Conservation (phyloP, 2,113 vertebrate genomes). For the Upupa epops region DNA sequence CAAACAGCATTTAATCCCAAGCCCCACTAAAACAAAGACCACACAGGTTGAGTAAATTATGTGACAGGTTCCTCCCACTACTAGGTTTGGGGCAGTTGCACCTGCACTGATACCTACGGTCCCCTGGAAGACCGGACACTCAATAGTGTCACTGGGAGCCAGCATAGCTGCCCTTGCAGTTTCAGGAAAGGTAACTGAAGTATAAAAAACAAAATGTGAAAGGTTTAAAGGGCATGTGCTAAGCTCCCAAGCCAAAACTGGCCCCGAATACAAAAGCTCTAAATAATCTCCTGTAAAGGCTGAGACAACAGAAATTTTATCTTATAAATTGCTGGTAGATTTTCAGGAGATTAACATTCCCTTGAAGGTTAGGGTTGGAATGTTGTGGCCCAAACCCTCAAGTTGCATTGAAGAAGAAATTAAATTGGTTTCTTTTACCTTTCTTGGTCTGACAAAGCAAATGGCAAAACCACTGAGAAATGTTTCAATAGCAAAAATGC, state of each 20-base stretch:
- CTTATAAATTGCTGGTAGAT: slow-evolving; percentile 29
- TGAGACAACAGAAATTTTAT: neutral
- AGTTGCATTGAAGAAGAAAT: neutral
- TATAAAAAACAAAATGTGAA: slow-evolving; percentile 6
- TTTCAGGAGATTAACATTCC: slow-evolving; percentile 59
- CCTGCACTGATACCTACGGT: neutral
- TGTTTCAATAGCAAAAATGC: neutral
- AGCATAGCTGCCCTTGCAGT: neutral
- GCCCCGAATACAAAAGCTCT: slow-evolving; percentile 2
- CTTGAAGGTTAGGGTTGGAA: slow-evolving; percentile 25
- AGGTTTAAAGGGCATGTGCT: neutral
- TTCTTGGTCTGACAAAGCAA: neutral
- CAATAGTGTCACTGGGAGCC: neutral
- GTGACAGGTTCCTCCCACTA: neutral
- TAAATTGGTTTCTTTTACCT: neutral
- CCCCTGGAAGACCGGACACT: neutral
- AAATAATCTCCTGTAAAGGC: slow-evolving; percentile 29
- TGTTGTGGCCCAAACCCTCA: neutral
- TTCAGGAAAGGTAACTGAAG: neutral
- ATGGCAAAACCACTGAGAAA: neutral
- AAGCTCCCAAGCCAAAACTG: slow-evolving; percentile 44
- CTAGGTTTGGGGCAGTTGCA: neutral
- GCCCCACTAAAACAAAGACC: neutral
- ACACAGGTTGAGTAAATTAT: neutral
- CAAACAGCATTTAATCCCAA: neutral